A percentile compares a stretch with the other conserved stretches of the same genome.
Conservation (phyloP, 2,113 vertebrate species). For the Oncorhynchus gorbuscha region DNA sequence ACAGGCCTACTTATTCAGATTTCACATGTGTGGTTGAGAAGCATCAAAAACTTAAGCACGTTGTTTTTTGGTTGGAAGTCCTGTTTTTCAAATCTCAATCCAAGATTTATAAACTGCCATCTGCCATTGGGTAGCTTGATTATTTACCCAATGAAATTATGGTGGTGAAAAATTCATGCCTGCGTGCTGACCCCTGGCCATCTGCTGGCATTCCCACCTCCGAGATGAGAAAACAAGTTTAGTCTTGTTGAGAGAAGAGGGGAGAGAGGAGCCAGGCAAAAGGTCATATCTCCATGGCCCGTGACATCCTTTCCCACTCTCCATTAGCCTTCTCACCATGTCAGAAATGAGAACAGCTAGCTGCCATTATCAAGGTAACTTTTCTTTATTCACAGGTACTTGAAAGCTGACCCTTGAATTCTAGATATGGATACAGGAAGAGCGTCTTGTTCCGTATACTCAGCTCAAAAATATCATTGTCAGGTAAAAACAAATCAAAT, state of each 20-base stretch:
- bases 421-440: not conserved
- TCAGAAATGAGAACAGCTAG: slow-evolving; percentile 35
- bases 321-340: slow-evolving; percentile 39
- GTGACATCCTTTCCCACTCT: slow-evolving; percentile 48
- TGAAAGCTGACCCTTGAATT: not conserved
- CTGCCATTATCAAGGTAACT: slow-evolving; percentile 11
- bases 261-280: slow-evolving; percentile 42
- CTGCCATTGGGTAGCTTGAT: slow-evolving; percentile 54
- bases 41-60: slow-evolving; percentile 21
- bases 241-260: slow-evolving; percentile 61
- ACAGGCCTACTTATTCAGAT: not conserved
- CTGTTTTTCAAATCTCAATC: slow-evolving; percentile 26
- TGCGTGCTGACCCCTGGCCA: slow-evolving; percentile 65
- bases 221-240: slow-evolving; percentile 62
- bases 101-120: slow-evolving; percentile 66
- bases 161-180: slow-evolving; percentile 70
- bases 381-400: not conserved
- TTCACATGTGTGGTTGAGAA: not conserved
- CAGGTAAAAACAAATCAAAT: no score
- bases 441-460: not conserved
- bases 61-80: slow-evolving; percentile 13
- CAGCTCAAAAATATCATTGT: no score
- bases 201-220: slow-evolving; percentile 47
- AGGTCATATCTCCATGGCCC: slow-evolving; percentile 43
- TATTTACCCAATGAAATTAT: slow-evolving; percentile 74